Percentiles rank a stretch among this genome's conserved stretches.
phyloP scores from a whole-genome alignment of 2,113 vertebrate genomes.

The Cryptotis parvus region DNA sequence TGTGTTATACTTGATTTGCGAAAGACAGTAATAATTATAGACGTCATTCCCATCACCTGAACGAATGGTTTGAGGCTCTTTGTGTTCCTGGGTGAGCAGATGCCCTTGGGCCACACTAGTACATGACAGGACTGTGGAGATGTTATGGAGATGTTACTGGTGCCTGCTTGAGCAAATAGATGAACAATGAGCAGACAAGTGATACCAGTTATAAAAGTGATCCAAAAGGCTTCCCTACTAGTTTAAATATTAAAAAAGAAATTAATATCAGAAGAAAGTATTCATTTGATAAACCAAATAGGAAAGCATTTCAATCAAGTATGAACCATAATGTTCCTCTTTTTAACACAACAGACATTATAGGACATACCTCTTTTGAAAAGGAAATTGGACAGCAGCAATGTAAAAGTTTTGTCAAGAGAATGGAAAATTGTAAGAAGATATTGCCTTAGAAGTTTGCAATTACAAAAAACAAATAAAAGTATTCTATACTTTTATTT shows the following conservation, averaged over 20 bases:
- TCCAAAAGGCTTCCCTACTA: background rate
- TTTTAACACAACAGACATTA: background rate
- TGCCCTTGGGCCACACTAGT: too few relatives aligned
- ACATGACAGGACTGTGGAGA: too few relatives aligned
- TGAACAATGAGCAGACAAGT: too few relatives aligned
- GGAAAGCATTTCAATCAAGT: background rate
- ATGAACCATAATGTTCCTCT: background rate
- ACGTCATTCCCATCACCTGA: too few relatives aligned
- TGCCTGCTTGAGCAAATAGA: too few relatives aligned
- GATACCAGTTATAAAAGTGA: too few relatives aligned
- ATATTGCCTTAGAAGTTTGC: background rate
- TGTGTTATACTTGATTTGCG: too few relatives aligned
- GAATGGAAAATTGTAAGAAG: background rate
- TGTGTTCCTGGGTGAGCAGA: too few relatives aligned
- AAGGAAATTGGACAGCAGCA: background rate
- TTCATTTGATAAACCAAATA: background rate
- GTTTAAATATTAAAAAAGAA: background rate
- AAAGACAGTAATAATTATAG: too few relatives aligned
- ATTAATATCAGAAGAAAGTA: background rate
- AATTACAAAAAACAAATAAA: background rate
- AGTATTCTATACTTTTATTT: too few relatives aligned
- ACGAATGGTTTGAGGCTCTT: too few relatives aligned
- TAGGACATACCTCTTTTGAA: background rate
- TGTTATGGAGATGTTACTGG: too few relatives aligned
- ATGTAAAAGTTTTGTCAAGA: background rate